These are phyloP conservation scores for Sebastes vulpes DNA, from an alignment of 2,797 vertebrate species.

Conservation along the genomic window DNA sequence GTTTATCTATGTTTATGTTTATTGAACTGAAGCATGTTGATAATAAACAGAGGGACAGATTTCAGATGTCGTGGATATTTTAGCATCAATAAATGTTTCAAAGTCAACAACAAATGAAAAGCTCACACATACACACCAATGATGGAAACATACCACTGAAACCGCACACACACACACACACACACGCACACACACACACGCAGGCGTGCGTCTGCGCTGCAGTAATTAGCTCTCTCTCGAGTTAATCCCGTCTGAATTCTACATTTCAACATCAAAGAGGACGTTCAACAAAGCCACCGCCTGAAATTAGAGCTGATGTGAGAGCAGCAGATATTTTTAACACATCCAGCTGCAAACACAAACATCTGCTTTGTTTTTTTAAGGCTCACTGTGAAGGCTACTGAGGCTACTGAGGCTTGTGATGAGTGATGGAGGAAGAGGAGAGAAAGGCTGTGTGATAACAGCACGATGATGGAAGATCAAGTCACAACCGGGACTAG, in stretches of 20 bases:
- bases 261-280: constrained; percentile 71
- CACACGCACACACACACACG: neutral
- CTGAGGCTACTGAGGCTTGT: neutral
- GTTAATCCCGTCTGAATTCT: constrained; percentile 72
- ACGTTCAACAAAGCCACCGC: constrained; percentile 59
- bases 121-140: neutral
- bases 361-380: constrained; percentile 28
- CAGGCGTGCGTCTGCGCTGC: neutral
- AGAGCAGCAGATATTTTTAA: constrained; percentile 62
- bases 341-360: constrained; percentile 36
- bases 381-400: neutral
- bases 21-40: neutral
- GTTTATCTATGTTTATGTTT: too few relatives aligned
- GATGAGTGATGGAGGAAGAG: neutral
- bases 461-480: too few relatives aligned
- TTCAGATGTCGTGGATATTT: neutral
- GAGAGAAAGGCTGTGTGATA: neutral
- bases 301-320: constrained; percentile 58
- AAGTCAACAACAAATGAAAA: neutral
- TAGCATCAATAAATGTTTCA: neutral
- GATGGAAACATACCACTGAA: neutral
- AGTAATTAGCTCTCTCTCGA: constrained; percentile 62
- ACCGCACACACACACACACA: neutral
- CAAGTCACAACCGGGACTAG: too few relatives aligned
- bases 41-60: neutral